Conservation (phyloP, 2,888 invertebrate genomes). For the Melinaea marsaeus region DNA sequence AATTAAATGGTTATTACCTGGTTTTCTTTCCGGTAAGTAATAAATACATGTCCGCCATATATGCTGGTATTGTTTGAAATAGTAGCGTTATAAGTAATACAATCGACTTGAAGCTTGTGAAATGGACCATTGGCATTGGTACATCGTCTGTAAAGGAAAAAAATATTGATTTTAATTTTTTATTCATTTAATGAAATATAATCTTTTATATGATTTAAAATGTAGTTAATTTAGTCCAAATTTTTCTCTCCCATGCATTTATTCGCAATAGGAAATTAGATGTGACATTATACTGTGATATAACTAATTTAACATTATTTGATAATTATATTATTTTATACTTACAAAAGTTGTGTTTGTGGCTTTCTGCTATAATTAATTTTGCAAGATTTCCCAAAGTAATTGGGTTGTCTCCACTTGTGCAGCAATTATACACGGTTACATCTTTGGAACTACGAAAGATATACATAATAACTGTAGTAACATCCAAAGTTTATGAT, state of each 20-base stretch:
- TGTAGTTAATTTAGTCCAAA: no score
- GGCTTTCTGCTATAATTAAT: constrained; percentile 31
- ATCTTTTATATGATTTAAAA: no score
- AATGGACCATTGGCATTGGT: constrained; percentile 36
- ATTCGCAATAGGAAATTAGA: no score
- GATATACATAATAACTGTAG: not conserved
- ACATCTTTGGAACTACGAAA: constrained; percentile 40
- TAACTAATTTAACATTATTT: no score
- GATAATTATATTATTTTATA: constrained; percentile 8
- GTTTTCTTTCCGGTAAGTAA: constrained; percentile 36
- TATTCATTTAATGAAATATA: no score
- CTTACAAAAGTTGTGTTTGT: constrained; percentile 41
- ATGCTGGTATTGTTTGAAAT: constrained; percentile 43
- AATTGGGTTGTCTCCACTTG: constrained; percentile 44
- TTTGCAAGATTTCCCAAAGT: constrained; percentile 21
- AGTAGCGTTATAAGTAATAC: constrained; percentile 35
- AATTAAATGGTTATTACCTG: constrained; percentile 30
- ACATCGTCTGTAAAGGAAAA: constrained; percentile 39
- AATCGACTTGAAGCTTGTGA: constrained; percentile 33
- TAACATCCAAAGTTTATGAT: no score
- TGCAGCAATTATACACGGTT: constrained; percentile 44
- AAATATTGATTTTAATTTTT: not conserved
- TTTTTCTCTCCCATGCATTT: no score
- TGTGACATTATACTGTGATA: no score
- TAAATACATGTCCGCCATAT: constrained; percentile 39